These are phyloP conservation scores for Mythimna vitellina DNA, from an alignment of 2,888 invertebrate species.

Conservation along the genomic window DNA sequence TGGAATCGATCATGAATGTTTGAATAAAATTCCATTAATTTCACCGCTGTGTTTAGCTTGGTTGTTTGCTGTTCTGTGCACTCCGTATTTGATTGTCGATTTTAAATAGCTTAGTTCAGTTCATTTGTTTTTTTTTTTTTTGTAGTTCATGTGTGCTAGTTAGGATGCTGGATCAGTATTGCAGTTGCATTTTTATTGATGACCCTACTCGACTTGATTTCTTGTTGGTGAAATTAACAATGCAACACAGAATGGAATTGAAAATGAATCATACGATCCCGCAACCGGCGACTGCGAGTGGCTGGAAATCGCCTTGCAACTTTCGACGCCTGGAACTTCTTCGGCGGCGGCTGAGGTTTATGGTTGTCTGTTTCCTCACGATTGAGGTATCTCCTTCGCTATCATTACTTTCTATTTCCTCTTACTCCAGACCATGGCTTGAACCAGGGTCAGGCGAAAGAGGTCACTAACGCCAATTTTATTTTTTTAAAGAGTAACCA, in stretches of 20 bases:
- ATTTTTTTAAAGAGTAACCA: no score
- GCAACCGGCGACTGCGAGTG: no score
- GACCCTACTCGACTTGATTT: neutral
- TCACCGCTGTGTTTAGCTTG: constrained; percentile 28
- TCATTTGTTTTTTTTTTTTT: constrained; percentile 8
- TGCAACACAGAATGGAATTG: neutral
- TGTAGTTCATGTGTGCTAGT: neutral
- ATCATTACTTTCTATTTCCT: no score
- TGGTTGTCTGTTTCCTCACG: no score
- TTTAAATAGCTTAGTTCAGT: neutral
- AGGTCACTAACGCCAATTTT: no score
- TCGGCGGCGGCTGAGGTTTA: no score
- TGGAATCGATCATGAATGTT: constrained; percentile 48
- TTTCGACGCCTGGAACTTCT: no score
- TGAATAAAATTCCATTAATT: constrained; percentile 55
- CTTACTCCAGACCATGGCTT: no score
- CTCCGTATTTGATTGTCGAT: constrained; percentile 1
- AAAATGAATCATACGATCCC: no score
- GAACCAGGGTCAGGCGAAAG: no score
- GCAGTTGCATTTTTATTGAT: neutral
- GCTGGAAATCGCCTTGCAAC: no score
- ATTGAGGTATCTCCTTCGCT: no score
- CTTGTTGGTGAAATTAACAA: neutral
- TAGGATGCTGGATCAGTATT: neutral
- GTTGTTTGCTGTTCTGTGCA: constrained; percentile 10